Conservation (phyloP, 2,888 invertebrate species). For the Melipona bicolor region DNA sequence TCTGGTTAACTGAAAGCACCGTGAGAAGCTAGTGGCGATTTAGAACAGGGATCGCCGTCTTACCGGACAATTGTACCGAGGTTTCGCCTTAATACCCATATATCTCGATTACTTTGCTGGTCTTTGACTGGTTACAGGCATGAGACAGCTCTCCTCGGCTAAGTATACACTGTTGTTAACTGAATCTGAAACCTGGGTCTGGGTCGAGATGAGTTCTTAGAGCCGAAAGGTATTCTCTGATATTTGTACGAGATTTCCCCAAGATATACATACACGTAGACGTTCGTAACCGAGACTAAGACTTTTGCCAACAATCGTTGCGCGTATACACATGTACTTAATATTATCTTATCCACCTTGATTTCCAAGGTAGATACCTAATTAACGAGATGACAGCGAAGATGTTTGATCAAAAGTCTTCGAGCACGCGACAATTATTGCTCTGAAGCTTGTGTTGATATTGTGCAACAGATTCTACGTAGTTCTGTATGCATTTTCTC, state of each 20-base stretch:
- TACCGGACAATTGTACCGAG: slow-evolving; percentile 63
- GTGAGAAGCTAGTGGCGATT: slow-evolving; percentile 70
- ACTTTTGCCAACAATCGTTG: background rate
- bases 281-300: no score
- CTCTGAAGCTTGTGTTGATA: no score
- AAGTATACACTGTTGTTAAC: slow-evolving; percentile 50
- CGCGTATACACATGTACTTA: background rate
- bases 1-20: slow-evolving; percentile 69
- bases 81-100: slow-evolving; percentile 72
- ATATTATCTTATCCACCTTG: background rate
- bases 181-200: slow-evolving; percentile 47
- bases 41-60: slow-evolving; percentile 71
- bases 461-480: no score
- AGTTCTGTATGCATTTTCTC: no score
- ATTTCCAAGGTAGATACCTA: background rate
- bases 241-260: slow-evolving; percentile 23
- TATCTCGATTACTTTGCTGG: slow-evolving; percentile 57
- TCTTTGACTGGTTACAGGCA: slow-evolving; percentile 33
- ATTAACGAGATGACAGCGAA: background rate
- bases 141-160: slow-evolving; percentile 29
- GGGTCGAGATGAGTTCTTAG: background rate
- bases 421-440: background rate
- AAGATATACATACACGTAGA: slow-evolving; percentile 5
- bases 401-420: background rate
- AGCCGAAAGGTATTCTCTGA: background rate